phyloP scores from a whole-genome alignment of 2,797 vertebrate species.

The Loris lydekkerianus region DNA sequence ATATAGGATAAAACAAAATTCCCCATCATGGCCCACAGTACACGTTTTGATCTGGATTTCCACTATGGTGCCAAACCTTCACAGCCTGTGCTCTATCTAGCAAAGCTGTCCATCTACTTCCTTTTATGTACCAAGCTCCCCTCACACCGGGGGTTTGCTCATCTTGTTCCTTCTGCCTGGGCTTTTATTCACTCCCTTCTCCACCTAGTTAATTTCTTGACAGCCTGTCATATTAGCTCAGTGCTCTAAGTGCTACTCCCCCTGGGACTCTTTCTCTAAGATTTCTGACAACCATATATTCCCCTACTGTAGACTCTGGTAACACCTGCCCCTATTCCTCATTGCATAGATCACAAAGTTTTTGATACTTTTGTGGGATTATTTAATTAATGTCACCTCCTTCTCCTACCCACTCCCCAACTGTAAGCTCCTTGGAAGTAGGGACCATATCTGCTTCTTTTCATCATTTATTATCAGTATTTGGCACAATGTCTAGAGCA shows the following conservation, averaged over 20 bases:
- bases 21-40: neutral
- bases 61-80: neutral
- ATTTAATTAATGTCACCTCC: neutral
- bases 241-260: neutral
- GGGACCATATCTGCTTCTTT: neutral
- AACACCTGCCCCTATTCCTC: neutral
- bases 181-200: neutral
- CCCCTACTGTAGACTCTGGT: neutral
- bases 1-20: neutral
- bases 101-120: neutral
- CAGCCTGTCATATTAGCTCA: neutral
- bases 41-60: neutral
- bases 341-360: neutral
- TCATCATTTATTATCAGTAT: neutral
- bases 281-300: neutral
- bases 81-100: fast-evolving
- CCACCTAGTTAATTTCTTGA: neutral
- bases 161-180: neutral
- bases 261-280: neutral
- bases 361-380: neutral
- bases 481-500: neutral
- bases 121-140: neutral
- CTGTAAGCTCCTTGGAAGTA: neutral
- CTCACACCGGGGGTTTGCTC: neutral
- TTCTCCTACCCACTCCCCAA: neutral